phyloP scores from a whole-genome alignment of 2,888 invertebrate genomes.

The Drosophila monieri region DNA sequence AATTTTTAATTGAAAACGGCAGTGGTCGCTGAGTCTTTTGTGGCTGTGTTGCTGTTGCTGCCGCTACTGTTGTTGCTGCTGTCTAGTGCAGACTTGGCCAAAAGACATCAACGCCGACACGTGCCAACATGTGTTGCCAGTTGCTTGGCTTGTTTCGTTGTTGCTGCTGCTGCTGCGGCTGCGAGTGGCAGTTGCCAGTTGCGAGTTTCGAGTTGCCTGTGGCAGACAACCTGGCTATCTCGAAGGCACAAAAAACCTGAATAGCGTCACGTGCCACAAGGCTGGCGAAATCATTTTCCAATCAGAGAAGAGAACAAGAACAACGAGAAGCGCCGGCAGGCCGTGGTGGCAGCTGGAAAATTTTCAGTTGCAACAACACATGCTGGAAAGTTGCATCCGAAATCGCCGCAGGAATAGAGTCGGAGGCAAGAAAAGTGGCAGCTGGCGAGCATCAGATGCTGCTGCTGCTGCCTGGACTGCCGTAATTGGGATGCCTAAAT shows the following conservation, averaged over 20 bases:
- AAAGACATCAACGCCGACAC: conserved; percentile 60
- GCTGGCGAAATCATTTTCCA: conserved; percentile 64
- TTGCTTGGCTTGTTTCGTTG: conserved; percentile 34
- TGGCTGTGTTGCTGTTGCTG: conserved; percentile 42
- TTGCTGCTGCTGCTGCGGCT: conserved; percentile 34
- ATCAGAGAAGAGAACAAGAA: conserved; percentile 53
- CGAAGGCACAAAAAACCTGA: conserved; percentile 34
- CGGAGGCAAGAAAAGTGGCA: conserved; percentile 23
- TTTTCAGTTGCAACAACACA: conserved; percentile 58
- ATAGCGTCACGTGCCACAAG: conserved; percentile 66
- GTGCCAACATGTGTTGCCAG: conserved; percentile 73
- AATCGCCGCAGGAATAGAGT: conserved; percentile 20
- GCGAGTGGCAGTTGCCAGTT: conserved; percentile 5
- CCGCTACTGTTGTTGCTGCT: conserved; percentile 42
- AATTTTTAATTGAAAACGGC: conserved; percentile 82
- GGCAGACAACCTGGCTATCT: conserved; percentile 72
- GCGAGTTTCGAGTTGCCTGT: conserved; percentile 17
- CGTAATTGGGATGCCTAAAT: conserved; percentile 67
- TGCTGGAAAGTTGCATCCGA: conserved; percentile 67
- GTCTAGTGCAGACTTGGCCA: conserved; percentile 42
- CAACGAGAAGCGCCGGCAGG: conserved; percentile 26
- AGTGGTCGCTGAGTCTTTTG: conserved; percentile 34
- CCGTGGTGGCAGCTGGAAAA: conserved; percentile 62
- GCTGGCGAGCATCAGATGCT: conserved; percentile 54
- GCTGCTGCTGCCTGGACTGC: conserved; percentile 49